These are phyloP conservation scores for Drosophila bunnanda DNA, from an alignment of 2,888 invertebrate genomes.

Conservation along the genomic window DNA sequence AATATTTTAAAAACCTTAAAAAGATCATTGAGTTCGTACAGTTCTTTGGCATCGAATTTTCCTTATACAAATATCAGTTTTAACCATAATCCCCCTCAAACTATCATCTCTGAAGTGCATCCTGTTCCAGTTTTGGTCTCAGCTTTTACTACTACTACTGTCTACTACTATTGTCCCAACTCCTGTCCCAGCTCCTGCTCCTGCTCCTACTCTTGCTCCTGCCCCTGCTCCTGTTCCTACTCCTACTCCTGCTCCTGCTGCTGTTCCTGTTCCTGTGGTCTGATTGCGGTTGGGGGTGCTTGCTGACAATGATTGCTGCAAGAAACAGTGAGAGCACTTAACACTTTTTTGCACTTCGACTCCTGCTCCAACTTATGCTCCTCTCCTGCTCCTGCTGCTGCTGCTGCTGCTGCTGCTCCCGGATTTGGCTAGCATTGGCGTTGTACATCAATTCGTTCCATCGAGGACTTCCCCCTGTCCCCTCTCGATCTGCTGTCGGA, in stretches of 20 bases:
- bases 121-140: not conserved
- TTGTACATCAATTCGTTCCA: conserved; percentile 49
- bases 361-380: conserved; percentile 13
- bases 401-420: conserved; percentile 5
- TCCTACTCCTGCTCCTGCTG: conserved; percentile 1
- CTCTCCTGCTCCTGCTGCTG: not conserved
- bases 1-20: not conserved
- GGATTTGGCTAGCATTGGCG: conserved; percentile 46
- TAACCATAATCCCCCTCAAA: no score
- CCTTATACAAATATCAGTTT: not conserved
- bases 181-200: conserved; percentile 1
- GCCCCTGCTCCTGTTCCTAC: conserved; percentile 25
- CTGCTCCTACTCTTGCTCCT: not conserved
- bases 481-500: conserved; percentile 42
- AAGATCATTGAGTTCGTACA: not conserved
- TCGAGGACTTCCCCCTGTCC: conserved; percentile 2
- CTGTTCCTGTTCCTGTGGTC: conserved; percentile 26
- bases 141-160: not conserved
- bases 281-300: conserved; percentile 55
- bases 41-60: no score
- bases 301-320: conserved; percentile 78
- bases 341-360: conserved; percentile 66
- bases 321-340: conserved; percentile 74
- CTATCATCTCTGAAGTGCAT: conserved; percentile 8
- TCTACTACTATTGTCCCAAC: not conserved